Conservation (phyloP, 1,140 invertebrate species). For the Pogonus chalceus region DNA sequence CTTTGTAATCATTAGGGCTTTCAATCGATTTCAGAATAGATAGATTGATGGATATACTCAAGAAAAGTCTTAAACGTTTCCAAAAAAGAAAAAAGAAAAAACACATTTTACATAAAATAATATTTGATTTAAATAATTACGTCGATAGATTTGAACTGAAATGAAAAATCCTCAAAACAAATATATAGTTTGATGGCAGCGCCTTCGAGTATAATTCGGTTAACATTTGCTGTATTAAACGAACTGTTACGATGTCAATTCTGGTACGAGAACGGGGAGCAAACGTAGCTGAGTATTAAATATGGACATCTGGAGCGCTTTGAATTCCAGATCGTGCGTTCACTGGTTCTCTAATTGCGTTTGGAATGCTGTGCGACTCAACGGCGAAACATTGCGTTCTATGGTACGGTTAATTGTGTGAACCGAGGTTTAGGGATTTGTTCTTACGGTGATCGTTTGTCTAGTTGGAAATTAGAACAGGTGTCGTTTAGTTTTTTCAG, state of each 20-base stretch:
- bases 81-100: no score
- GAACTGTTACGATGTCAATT: background rate
- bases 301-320: background rate
- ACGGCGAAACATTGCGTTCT: background rate
- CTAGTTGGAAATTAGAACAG: no score
- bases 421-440: background rate
- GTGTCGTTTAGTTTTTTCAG: no score
- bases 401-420: background rate
- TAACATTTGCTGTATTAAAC: slow-evolving; percentile 2
- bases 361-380: background rate
- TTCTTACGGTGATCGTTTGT: no score
- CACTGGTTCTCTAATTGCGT: background rate
- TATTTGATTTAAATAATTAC: no score
- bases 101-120: no score
- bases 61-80: no score
- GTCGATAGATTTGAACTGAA: background rate
- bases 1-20: no score
- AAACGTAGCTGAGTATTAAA: background rate
- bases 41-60: no score
- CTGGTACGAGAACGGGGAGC: background rate
- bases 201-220: background rate
- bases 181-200: no score
- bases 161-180: no score
- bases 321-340: background rate
- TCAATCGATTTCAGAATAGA: no score